A percentile compares a stretch with the other conserved stretches of the same genome.
Conservation (phyloP, 2,888 invertebrate genomes). For the Habrosyne pyritoides region DNA sequence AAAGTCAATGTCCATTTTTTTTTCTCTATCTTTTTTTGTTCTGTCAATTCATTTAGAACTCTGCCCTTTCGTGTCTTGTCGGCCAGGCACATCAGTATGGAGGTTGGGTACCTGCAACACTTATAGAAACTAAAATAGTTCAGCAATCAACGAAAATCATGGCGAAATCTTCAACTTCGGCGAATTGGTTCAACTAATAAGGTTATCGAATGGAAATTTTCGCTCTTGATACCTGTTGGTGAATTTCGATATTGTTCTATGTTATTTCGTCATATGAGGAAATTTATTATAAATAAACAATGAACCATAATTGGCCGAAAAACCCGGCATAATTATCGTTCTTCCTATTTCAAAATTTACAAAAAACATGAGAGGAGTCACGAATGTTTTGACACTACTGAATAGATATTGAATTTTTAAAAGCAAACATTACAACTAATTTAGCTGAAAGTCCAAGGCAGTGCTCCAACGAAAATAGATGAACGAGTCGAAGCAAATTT, state of each 20-base stretch:
- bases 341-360: too few relatives aligned
- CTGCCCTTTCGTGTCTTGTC: too few relatives aligned
- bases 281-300: too few relatives aligned
- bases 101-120: too few relatives aligned
- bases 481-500: background rate
- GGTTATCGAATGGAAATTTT: background rate
- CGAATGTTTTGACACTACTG: background rate
- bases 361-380: background rate
- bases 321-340: too few relatives aligned
- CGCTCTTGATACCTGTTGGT: background rate
- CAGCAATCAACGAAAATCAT: too few relatives aligned
- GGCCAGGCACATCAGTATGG: too few relatives aligned
- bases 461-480: background rate
- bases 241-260: background rate
- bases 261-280: background rate
- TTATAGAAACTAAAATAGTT: too few relatives aligned
- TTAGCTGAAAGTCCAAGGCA: background rate
- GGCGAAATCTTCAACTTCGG: background rate
- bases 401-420: background rate
- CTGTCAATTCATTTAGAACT: too few relatives aligned
- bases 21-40: too few relatives aligned
- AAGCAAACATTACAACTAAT: background rate
- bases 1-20: too few relatives aligned
- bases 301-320: background rate
- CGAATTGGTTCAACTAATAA: background rate